A percentile compares a stretch with the other conserved stretches of the same genome.
Evolutionary conservation across 2,888 invertebrate genomes (phyloP).

Genomic region (Patella depressa): DNA sequence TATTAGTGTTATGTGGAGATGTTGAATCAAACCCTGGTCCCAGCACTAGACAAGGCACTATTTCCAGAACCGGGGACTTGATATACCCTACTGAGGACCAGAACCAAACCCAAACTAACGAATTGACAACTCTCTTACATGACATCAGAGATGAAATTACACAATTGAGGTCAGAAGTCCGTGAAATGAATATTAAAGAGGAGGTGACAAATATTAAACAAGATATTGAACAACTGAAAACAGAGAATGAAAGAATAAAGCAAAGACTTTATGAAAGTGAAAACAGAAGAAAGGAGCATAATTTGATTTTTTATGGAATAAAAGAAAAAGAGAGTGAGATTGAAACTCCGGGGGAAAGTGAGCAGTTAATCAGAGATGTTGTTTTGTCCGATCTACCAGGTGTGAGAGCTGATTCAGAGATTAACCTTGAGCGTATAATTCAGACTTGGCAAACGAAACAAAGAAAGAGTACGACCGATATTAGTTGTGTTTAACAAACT

Average conservation of each 20-base stretch:
- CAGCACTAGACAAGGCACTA: background rate
- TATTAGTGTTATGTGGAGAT: background rate
- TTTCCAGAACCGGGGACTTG: background rate
- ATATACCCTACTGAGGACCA: background rate
- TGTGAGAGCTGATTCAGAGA: conserved; percentile 6
- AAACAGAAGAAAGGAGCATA: conserved; percentile 3
- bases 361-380: background rate
- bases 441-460: background rate
- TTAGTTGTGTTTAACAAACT: background rate
- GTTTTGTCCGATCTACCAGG: background rate
- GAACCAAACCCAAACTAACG: background rate
- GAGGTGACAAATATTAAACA: conserved; percentile 3
- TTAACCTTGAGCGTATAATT: background rate
- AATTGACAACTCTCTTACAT: background rate
- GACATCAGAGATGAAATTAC: conserved; percentile 3
- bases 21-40: background rate
- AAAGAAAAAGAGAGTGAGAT: background rate
- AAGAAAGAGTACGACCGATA: background rate
- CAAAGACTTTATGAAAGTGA: background rate
- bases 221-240: conserved; percentile 3
- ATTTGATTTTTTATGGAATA: conserved; percentile 11
- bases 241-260: background rate
- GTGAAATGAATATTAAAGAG: conserved; percentile 8
- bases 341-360: background rate
- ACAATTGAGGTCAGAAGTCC: background rate